Evolutionary conservation across 2,113 vertebrate species (phyloP).

Genomic region (Heterotilapia buettikoferi): DNA sequence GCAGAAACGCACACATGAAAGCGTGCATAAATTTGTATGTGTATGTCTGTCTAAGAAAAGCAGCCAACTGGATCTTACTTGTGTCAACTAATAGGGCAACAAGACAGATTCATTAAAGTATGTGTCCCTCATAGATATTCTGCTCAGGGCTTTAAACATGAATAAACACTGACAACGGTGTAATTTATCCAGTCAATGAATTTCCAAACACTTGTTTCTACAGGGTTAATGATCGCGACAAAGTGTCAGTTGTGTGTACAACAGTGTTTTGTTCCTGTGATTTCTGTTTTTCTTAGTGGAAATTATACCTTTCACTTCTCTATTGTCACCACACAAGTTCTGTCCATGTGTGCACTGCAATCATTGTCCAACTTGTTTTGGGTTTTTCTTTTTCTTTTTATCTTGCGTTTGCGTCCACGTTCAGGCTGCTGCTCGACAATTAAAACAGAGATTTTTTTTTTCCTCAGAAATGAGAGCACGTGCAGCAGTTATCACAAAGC

Average conservation of each 20-base stretch:
- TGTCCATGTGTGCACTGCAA: neutral
- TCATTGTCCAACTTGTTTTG: neutral
- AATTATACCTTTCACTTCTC: slow-evolving; percentile 18
- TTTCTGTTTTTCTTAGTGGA: neutral
- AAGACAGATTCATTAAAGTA: slow-evolving; percentile 18
- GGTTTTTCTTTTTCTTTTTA: neutral
- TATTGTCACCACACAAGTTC: neutral
- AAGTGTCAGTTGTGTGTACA: neutral
- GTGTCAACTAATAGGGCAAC: slow-evolving; percentile 11
- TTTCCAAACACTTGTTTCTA: neutral
- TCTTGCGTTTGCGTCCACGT: neutral
- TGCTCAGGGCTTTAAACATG: neutral
- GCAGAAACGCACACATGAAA: neutral
- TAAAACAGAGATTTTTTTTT: neutral
- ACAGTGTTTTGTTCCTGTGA: neutral
- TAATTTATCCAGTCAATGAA: slow-evolving; percentile 27
- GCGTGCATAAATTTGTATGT: neutral
- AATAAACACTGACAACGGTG: slow-evolving; percentile 26
- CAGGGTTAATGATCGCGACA: neutral
- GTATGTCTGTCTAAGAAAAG: neutral
- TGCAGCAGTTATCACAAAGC: slow-evolving; percentile 14
- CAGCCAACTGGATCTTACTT: slow-evolving; percentile 17
- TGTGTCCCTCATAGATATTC: slow-evolving; percentile 13
- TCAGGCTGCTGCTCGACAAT: neutral
- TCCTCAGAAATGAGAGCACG: neutral